Evolutionary conservation across 2,888 invertebrate species (phyloP).

Genomic region (Oxycera nigricornis): DNA sequence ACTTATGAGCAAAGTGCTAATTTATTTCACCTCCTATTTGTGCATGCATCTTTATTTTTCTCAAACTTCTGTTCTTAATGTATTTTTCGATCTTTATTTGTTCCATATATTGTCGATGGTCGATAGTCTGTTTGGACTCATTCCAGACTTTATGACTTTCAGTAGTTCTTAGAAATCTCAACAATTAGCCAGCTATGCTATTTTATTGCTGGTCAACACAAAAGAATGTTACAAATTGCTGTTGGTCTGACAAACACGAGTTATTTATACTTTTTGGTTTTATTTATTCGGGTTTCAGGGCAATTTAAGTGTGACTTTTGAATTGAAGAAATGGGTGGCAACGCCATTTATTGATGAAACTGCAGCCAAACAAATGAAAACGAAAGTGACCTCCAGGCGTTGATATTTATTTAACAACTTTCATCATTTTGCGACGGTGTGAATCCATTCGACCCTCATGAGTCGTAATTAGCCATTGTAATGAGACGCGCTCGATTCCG

Average conservation of each 20-base stretch:
- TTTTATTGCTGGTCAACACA: conserved; percentile 18
- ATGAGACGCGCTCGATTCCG: neutral
- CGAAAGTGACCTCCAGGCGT: too few species aligned
- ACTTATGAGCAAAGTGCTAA: conserved; percentile 61
- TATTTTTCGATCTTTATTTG: neutral
- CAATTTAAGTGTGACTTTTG: too few species aligned
- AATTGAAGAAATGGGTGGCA: too few species aligned
- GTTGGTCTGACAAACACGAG: neutral
- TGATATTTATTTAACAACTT: too few species aligned
- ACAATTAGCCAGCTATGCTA: conserved; percentile 27
- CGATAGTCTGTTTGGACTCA: conserved; percentile 7
- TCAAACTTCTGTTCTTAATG: conserved; percentile 42
- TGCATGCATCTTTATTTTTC: conserved; percentile 41
- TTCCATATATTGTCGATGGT: neutral
- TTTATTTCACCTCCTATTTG: conserved; percentile 50
- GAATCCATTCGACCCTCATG: neutral
- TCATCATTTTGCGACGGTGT: neutral
- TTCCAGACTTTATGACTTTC: conserved; percentile 29
- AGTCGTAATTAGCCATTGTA: neutral
- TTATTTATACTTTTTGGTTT: neutral
- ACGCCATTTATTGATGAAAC: too few species aligned
- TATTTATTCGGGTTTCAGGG: neutral
- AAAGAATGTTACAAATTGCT: neutral
- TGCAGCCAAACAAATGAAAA: neutral
- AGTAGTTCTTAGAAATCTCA: conserved; percentile 31